These are phyloP conservation scores for Diploptera punctata DNA, from an alignment of 2,888 invertebrate genomes.

Conservation along the genomic window DNA sequence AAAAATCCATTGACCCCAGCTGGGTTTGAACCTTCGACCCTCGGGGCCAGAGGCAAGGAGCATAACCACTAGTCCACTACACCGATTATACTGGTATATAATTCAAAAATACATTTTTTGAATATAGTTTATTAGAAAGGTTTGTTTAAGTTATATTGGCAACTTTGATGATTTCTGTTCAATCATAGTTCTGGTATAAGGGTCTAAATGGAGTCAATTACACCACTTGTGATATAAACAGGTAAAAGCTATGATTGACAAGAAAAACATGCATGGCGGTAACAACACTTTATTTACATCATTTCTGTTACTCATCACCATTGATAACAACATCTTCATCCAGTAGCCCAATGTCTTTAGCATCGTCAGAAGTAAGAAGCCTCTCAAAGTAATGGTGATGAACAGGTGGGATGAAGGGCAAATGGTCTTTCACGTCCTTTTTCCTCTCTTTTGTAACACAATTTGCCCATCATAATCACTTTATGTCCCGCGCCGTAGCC, in stretches of 20 bases:
- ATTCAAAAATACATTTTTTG: background rate
- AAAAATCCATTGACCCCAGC: too few relatives aligned
- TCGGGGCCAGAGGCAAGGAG: too few relatives aligned
- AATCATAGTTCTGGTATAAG: background rate
- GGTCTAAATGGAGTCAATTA: background rate
- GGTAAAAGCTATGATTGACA: background rate
- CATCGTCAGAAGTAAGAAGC: constrained; percentile 1
- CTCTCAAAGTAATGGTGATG: background rate
- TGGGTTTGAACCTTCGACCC: too few relatives aligned
- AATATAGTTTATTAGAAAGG: background rate
- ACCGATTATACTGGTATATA: background rate
- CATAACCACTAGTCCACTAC: too few relatives aligned
- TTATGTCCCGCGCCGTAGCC: too few relatives aligned
- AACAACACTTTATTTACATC: background rate
- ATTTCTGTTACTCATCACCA: constrained; percentile 1
- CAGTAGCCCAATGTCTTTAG: background rate
- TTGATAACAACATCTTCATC: background rate
- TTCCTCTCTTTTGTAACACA: background rate
- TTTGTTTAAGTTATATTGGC: background rate
- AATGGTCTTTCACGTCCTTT: background rate
- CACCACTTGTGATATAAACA: background rate
- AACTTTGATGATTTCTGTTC: background rate
- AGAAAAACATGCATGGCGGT: background rate
- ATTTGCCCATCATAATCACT: background rate
- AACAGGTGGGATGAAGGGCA: background rate